Conservation (phyloP, 1,140 invertebrate genomes). For the Charaxes varanes region DNA sequence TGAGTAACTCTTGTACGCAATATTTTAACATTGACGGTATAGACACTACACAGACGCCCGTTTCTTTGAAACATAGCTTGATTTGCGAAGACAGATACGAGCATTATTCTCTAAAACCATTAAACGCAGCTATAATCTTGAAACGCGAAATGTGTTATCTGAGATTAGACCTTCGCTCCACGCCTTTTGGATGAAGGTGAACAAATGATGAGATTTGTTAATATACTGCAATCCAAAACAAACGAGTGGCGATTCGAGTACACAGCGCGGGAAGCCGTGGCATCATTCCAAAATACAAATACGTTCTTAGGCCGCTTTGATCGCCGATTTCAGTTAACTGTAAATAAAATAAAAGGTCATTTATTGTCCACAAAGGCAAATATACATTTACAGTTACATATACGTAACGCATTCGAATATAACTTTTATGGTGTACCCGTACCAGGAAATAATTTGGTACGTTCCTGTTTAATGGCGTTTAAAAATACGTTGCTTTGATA, state of each 20-base stretch:
- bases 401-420: too few species aligned
- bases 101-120: slow-evolving; percentile 26
- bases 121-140: slow-evolving; percentile 20
- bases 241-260: slow-evolving; percentile 6
- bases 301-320: slow-evolving; percentile 12
- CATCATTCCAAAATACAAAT: slow-evolving; percentile 33
- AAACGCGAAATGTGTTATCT: not conserved
- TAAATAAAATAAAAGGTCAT: too few species aligned
- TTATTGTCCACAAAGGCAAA: too few species aligned
- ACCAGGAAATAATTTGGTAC: too few species aligned
- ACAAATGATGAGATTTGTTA: slow-evolving; percentile 4
- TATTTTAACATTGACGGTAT: slow-evolving; percentile 16
- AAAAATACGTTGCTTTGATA: too few species aligned
- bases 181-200: slow-evolving; percentile 2
- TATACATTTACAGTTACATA: too few species aligned
- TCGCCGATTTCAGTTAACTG: too few species aligned
- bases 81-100: slow-evolving; percentile 33
- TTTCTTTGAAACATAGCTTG: slow-evolving; percentile 28
- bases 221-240: slow-evolving; percentile 20
- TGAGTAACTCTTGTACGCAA: slow-evolving; percentile 15
- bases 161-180: slow-evolving; percentile 12
- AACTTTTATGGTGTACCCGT: too few species aligned
- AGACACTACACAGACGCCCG: slow-evolving; percentile 30
- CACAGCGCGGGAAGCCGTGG: slow-evolving; percentile 17
- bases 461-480: too few species aligned